phyloP scores from a whole-genome alignment of 2,888 invertebrate genomes.

The Microctonus hyperodae region DNA sequence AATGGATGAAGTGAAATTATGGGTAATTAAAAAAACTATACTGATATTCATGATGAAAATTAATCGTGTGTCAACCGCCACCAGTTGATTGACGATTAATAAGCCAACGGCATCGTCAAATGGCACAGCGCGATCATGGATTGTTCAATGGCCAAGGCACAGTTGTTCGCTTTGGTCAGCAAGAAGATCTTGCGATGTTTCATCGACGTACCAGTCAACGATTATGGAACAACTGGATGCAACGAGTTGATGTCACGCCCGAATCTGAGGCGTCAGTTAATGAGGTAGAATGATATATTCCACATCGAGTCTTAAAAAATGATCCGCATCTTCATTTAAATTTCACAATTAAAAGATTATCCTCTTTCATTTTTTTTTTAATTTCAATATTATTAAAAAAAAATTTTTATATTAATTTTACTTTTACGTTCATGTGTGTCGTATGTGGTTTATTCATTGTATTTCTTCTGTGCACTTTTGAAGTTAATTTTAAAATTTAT shows the following conservation, averaged over 20 bases:
- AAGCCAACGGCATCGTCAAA: conserved; percentile 41
- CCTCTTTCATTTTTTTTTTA: neutral
- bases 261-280: conserved; percentile 52
- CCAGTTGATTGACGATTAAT: conserved; percentile 32
- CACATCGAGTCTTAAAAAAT: neutral
- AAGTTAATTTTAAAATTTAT: too few relatives aligned
- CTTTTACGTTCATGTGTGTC: neutral
- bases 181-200: conserved; percentile 33
- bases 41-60: neutral
- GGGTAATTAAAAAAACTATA: neutral
- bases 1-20: conserved; percentile 2
- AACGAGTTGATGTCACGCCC: conserved; percentile 55
- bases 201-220: conserved; percentile 36
- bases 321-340: neutral
- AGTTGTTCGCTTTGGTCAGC: conserved; percentile 30
- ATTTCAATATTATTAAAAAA: too few relatives aligned
- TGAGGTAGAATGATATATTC: conserved; percentile 48
- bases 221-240: conserved; percentile 52
- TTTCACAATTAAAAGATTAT: neutral
- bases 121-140: conserved; percentile 38
- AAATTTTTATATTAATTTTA: neutral
- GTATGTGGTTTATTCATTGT: neutral
- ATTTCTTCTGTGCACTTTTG: neutral
- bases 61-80: conserved; percentile 27
- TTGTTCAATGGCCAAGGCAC: conserved; percentile 29